Evolutionary conservation across 2,888 invertebrate genomes (phyloP), one percentile per base, ranked within the genome.

Genomic region (Brenthis ino): DNA sequence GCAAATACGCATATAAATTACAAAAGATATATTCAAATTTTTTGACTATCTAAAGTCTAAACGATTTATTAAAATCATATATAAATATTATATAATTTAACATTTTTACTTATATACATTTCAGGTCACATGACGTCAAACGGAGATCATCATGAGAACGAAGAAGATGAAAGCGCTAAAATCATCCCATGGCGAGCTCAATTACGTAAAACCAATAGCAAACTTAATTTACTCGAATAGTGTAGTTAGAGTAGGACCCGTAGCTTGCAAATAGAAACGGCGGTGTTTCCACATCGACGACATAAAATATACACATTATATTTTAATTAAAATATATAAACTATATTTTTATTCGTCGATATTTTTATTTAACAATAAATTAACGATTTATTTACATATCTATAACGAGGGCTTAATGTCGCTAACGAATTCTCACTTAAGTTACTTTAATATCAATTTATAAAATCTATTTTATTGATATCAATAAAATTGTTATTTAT

Each of bases 121-220:
- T 80, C 86, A 91, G 92, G 88, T 76, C 88, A 87, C 77, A 83
- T 84, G 71, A 83, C 79, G 73, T 78, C 79, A 72, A 90, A 91
- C 75, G 91, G 93, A 74, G 86, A 88, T 70, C 90, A 93, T 5
- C 90, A 93, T 8, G 91, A 93, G 33, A 91, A 93, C 33, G 93
- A 93, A 67, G 94, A 94, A 67, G 94, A 94, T 54, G 95, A 95
- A 72, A 94, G 91, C 69, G 93, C 95, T 48, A 95, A 95, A 79
- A 97, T 97, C 65, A 97, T 97, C 72, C 98, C 98, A 1, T 98
- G 98, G 98, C 94, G 97, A 79, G 97, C 97, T 47, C 97, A 97
- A 81, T 92, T 98, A 60, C 94, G 97, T 82, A 98, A 98, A 89
- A 98, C 98, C 16, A 97, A 97, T 87, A 97, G 97, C 93, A 97